These are phyloP conservation scores for Meteorus colon DNA, from an alignment of 2,888 invertebrate genomes.

Conservation along the genomic window DNA sequence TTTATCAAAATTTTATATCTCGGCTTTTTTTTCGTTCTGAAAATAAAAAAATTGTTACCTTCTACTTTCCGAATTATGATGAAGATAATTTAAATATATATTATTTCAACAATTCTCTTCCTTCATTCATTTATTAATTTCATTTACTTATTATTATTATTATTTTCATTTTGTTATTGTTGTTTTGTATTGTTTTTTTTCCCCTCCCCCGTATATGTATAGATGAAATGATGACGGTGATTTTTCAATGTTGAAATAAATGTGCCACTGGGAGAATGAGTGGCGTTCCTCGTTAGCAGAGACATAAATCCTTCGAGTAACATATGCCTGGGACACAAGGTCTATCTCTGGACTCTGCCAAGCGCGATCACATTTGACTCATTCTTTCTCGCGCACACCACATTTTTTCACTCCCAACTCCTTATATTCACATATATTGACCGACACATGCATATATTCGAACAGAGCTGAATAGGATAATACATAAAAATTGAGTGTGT, in stretches of 20 bases:
- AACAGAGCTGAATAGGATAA: slow-evolving; percentile 40
- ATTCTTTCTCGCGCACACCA: slow-evolving; percentile 28
- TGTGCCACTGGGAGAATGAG: slow-evolving; percentile 43
- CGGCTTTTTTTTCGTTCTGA: background rate
- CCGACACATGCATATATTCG: slow-evolving; percentile 40
- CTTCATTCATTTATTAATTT: too few relatives aligned
- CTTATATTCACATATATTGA: slow-evolving; percentile 48
- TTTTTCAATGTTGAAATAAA: slow-evolving; percentile 39
- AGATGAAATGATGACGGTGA: slow-evolving; percentile 31
- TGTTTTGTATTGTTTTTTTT: background rate
- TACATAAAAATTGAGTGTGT: slow-evolving; percentile 38
- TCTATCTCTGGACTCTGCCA: slow-evolving; percentile 31
- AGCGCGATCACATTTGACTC: slow-evolving; percentile 32
- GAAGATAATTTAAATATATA: background rate
- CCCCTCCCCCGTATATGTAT: slow-evolving; percentile 5
- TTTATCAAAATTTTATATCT: background rate
- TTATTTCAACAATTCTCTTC: background rate
- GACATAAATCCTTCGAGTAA: slow-evolving; percentile 54
- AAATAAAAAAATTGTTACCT: background rate
- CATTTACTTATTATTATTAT: background rate
- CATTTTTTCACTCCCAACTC: slow-evolving; percentile 24
- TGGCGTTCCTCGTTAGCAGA: slow-evolving; percentile 55
- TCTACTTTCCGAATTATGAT: background rate
- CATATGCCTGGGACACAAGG: slow-evolving; percentile 48
- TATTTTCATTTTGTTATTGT: background rate